Base-by-base conservation (phyloP, 2,888 invertebrate species). In the Coremacera marginata region DNA sequence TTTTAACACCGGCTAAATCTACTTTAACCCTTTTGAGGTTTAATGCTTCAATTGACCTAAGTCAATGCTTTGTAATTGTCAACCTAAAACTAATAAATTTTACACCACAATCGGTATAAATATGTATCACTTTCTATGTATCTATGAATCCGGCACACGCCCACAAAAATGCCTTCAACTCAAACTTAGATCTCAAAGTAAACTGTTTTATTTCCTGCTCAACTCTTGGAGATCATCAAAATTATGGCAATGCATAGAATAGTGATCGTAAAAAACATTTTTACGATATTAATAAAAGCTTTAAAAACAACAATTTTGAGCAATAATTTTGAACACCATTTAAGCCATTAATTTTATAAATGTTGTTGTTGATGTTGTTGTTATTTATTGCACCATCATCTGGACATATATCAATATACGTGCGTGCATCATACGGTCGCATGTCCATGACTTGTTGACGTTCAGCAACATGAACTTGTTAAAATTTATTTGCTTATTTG, bases 301-400 rank as follows among this genome's bases (percentile, higher is more conserved):
- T 22, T 19, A 25, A 63, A 63, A 22, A 19, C 16, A 63, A 31
- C 63, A 31, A 63, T 16, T n/a, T 62, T 63, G n/a, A 5, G 34
- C 63, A 63, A 34, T 31, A 14, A 63, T 63, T 63, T 31, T 31
- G 14, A 63, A 31, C 63, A 31, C 63, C 63, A 31, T 63, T 63
- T 34, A 63, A 63, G 31, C n/a, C 8, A 31, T n/a, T 27, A 9
- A 60, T 22, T 60, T 22, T 7, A 25, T 60, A 3, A 19, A 4
- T 60, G 0, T 62, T 27, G 2, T 16, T 62, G 11, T 22, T 31
- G 25, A 5, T n/a, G 27, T 62, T 62, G 62, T 19, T 63, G 63
- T 34, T 31, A 63, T 63, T 63, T 63, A 63, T 63, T 27, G 19
- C 63, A 19, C 63, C 63, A 63, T 63, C 63, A n/a, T 19, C n/a